phyloP scores from a whole-genome alignment of 1,140 invertebrate genomes.

The Aporrectodea caliginosa region DNA sequence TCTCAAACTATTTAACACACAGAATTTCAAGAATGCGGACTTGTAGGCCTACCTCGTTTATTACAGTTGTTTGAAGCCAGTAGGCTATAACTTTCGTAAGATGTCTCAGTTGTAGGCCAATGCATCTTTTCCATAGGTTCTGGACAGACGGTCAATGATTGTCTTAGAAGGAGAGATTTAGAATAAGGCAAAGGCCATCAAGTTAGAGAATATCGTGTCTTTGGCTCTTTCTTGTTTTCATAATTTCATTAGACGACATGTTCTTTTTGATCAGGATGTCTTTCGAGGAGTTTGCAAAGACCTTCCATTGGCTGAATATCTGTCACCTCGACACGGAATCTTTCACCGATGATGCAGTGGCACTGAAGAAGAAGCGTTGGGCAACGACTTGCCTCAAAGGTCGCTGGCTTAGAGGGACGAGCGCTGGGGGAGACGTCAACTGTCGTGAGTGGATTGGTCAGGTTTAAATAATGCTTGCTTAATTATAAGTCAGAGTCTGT shows the following conservation, averaged over 20 bases:
- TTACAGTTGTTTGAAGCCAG: no score
- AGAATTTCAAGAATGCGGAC: neutral
- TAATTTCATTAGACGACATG: neutral
- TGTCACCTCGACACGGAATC: constrained; percentile 95
- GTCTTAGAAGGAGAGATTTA: no score
- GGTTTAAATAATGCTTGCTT: neutral
- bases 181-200: neutral
- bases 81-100: no score
- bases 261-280: constrained; percentile 51
- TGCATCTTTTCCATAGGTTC: neutral
- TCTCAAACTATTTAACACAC: neutral
- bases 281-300: constrained; percentile 47
- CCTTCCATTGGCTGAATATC: constrained; percentile 73
- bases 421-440: constrained; percentile 72
- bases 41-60: no score
- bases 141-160: no score
- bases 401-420: constrained; percentile 82
- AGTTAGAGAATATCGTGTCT: neutral
- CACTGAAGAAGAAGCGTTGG: constrained; percentile 62
- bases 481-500: no score
- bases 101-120: no score
- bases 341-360: constrained; percentile 61
- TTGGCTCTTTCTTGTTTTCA: neutral
- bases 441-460: neutral
- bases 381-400: constrained; percentile 91